Percentiles rank a stretch among this genome's conserved stretches.
These are phyloP conservation scores for Halictus rubicundus DNA, from an alignment of 1,140 invertebrate species.

Conservation along the genomic window DNA sequence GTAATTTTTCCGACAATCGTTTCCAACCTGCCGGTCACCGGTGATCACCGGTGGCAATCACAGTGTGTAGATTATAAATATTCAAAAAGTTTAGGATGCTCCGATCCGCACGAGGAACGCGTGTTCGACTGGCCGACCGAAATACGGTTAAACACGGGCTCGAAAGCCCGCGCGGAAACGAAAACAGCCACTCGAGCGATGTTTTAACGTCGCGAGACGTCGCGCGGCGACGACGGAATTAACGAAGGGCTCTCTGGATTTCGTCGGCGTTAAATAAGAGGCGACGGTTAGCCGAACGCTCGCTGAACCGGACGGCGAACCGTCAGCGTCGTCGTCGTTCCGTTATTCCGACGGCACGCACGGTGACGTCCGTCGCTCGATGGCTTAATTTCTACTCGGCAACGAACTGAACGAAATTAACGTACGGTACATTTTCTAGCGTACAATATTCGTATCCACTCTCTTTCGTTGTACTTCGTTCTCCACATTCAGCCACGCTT, in stretches of 20 bases:
- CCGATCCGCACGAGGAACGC: neutral
- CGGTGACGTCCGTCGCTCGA: no score
- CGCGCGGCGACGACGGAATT: neutral
- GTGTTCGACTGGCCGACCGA: no score
- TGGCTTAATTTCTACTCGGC: no score
- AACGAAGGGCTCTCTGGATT: conserved; percentile 5
- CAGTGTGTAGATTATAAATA: no score
- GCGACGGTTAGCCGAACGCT: conserved; percentile 15
- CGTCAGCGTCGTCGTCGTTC: neutral
- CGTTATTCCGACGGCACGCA: conserved; percentile 14
- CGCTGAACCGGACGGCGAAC: neutral
- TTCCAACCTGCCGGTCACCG: no score
- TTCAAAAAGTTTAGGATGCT: neutral
- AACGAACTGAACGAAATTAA: no score
- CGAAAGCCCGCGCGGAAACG: neutral
- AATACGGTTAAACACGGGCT: neutral
- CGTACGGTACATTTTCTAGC: no score
- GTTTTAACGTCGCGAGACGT: neutral
- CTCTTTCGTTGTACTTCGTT: no score
- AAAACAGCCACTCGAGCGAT: neutral
- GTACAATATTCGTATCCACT: no score
- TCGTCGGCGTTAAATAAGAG: conserved; percentile 13
- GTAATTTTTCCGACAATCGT: no score
- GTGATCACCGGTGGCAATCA: no score
- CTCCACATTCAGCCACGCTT: no score